Conservation (phyloP, 2,888 invertebrate genomes). For the Labia minor region DNA sequence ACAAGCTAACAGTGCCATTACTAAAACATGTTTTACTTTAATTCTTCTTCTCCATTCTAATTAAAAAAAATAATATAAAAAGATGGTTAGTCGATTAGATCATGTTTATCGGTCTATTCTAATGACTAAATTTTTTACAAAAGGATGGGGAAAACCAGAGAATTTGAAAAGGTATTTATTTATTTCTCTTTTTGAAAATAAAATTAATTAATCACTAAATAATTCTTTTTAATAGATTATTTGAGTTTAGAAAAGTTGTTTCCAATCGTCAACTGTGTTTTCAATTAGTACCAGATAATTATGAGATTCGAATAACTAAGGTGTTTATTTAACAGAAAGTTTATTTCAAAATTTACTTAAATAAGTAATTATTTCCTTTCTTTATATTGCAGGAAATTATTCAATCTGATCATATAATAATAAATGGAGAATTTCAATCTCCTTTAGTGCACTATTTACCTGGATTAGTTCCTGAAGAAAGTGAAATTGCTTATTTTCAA, state of each 20-base stretch:
- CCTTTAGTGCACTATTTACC: constrained; percentile 76
- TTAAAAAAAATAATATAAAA: constrained; percentile 22
- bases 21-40: neutral
- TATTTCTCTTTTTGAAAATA: neutral
- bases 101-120: constrained; percentile 76
- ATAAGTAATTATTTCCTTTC: constrained; percentile 19
- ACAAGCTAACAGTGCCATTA: too few species aligned
- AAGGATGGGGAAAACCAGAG: constrained; percentile 94
- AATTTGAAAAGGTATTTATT: constrained; percentile 63
- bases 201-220: neutral
- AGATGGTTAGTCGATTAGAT: constrained; percentile 48
- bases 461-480: constrained; percentile 73
- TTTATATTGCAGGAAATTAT: constrained; percentile 52
- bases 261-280: constrained; percentile 73
- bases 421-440: constrained; percentile 79
- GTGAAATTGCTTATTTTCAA: constrained; percentile 74
- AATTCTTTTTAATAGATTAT: constrained; percentile 55
- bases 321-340: constrained; percentile 39
- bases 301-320: constrained; percentile 79
- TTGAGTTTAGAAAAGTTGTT: constrained; percentile 79
- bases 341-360: constrained; percentile 15
- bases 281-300: constrained; percentile 66
- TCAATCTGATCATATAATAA: constrained; percentile 56
- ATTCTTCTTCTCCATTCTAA: neutral
- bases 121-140: constrained; percentile 82